Conservation (phyloP, 2,888 invertebrate genomes). For the Stenichneumon culpator region DNA sequence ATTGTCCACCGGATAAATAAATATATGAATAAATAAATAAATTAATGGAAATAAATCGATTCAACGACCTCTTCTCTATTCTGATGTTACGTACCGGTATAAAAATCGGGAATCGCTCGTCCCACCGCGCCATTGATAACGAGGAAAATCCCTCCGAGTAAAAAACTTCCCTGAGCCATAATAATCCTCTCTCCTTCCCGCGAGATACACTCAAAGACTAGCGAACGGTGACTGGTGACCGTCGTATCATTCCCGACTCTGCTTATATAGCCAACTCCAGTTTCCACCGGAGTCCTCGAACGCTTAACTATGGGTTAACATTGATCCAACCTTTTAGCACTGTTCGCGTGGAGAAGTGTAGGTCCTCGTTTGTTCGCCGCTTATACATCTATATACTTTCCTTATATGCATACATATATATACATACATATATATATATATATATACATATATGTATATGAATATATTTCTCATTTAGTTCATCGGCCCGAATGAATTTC, state of each 20-base stretch:
- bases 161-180: conserved; percentile 19
- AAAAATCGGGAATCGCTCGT: conserved; percentile 58
- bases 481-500: not conserved
- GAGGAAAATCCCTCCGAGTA: conserved; percentile 22
- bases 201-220: conserved; percentile 14
- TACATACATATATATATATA: too few relatives aligned
- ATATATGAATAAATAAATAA: not conserved
- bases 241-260: not conserved
- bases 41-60: not conserved
- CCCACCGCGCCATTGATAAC: conserved; percentile 7
- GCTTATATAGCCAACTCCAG: conserved; percentile 45
- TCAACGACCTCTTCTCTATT: not conserved
- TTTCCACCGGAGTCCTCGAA: conserved; percentile 25
- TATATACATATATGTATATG: too few relatives aligned
- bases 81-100: conserved; percentile 47
- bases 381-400: not conserved
- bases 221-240: conserved; percentile 27
- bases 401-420: not conserved
- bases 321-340: conserved; percentile 60
- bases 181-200: conserved; percentile 21
- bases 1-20: not conserved
- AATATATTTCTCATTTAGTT: not conserved
- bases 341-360: conserved; percentile 3
- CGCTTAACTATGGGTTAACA: conserved; percentile 49
- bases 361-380: conserved; percentile 3